These are phyloP conservation scores for Eulithis testata DNA, from an alignment of 2,888 invertebrate species.

Conservation along the genomic window DNA sequence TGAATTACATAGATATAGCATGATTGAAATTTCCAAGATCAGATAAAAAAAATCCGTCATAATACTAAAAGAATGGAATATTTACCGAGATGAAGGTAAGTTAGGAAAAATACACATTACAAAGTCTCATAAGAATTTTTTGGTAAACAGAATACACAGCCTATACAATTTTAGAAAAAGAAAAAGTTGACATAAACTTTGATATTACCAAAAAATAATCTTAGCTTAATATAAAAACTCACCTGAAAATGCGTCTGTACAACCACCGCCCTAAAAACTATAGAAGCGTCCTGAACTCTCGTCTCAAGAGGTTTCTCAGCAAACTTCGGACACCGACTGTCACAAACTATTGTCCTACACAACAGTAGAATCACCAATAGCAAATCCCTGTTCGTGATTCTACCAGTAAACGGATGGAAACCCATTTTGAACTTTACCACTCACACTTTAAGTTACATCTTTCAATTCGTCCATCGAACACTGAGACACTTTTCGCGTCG, in stretches of 20 bases:
- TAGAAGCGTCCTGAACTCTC: constrained; percentile 79
- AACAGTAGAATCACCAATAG: constrained; percentile 70
- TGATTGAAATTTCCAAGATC: too few relatives aligned
- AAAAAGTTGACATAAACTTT: too few relatives aligned
- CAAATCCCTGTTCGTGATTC: constrained; percentile 65
- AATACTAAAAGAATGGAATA: too few relatives aligned
- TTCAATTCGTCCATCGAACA: constrained; percentile 65
- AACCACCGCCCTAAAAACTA: constrained; percentile 82
- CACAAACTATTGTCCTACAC: constrained; percentile 80
- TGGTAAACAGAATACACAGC: too few relatives aligned
- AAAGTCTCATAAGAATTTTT: too few relatives aligned
- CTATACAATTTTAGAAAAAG: too few relatives aligned
- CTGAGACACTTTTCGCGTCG: constrained; percentile 62
- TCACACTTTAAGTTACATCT: constrained; percentile 60
- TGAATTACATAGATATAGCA: too few relatives aligned
- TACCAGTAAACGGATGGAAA: constrained; percentile 58
- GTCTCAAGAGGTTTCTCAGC: constrained; percentile 82
- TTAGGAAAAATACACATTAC: too few relatives aligned
- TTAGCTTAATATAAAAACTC: constrained; percentile 40
- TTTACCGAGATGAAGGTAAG: too few relatives aligned
- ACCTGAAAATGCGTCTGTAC: constrained; percentile 77
- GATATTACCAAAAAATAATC: too few relatives aligned
- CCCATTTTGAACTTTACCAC: constrained; percentile 64
- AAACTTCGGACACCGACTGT: constrained; percentile 80
- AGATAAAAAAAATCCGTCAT: too few relatives aligned